Base-by-base conservation (phyloP, 30 jellyfish, hydroid and myxozoan genomes). In the Nemopilema nomurai region DNA sequence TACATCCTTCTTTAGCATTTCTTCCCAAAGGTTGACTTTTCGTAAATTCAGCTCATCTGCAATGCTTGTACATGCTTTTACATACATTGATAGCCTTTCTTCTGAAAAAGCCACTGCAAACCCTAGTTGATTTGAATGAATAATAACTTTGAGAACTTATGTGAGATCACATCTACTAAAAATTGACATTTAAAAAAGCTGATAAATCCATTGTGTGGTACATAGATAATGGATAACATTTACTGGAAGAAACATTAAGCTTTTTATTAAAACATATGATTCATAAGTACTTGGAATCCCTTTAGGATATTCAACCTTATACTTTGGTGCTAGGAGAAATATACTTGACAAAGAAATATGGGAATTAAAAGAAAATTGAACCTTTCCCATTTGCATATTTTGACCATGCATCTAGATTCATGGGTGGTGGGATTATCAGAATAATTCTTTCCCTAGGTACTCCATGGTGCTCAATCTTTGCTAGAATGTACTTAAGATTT, bases 401-500 rank as follows among this genome's bases (percentile, higher is more conserved):
- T 21, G 62, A 26, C 97, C 97, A 91, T 28, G 81, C 86, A 18
- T 32, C 83, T n/a, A 52, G 86, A 51, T 91, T 96, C 17, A 85
- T 65, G 69, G 97, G 97, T 27, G 97, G 97, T 6, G 97, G 97
- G 23, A 90, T 65, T 19, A 91, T 65, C 26, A 91, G 76, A 63
- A 91, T 77, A 20, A 91, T 91, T 21, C 82, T 84, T 21, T 74
- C 86, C 26, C 64, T 83, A 50, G 85, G 85, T 25, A 91, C 75
- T 4, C 93, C 96, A 52, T 74, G 66, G 21, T 67, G 51, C 29
- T 76, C 85, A 73, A 91, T 79, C 22, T 62, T 62, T 4, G 85
- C 49, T 9, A 91, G 22, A 28, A 91, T 91, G 23, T 49, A 33
- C 65, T 72, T 69, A 21, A 91, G 20, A 74, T 91, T 85, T 29